Base-by-base conservation (phyloP, 2,113 vertebrate species). In the Rhagologus leucostigma region DNA sequence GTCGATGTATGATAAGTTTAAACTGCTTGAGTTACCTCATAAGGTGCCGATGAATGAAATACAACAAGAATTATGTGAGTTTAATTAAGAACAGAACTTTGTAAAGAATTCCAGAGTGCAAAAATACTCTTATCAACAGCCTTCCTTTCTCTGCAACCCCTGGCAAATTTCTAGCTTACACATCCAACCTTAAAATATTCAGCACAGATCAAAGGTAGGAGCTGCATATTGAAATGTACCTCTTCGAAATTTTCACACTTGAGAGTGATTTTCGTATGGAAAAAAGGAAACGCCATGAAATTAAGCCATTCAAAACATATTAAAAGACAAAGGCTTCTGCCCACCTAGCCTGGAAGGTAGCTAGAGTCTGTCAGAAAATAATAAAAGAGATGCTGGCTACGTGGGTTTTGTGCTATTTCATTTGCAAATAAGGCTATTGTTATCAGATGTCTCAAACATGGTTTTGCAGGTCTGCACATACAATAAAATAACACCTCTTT, bases 71-170 rank as follows among this genome's bases (percentile, higher is more conserved):
- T 67, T 59, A 88, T 35, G 22, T 26, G 50, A 84, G 29, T 59
- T 96, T 95, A 94, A 95, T 94, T 95, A 95, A 93, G 35, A 91
- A 92, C 37, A 76, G 67, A 95, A 82, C 68, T 87, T 67, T n/a
- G 68, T 50, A 60, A 95, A 84, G 7, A 87, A 67, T 85, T 95
- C 32, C 37, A 47, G 46, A 69, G 20, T 56, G 84, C 21, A 93
- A 44, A 93, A 75, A 47, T 33, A 10, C 6, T 47, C 27, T 82
- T 70, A 89, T 24, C 52, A 30, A 35, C 27, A 94, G 64, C 20
- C 6, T 52, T 78, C 32, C 24, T 74, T 50, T 32, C 17, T 23
- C 19, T 27, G 37, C 19, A 81, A 65, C 6, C 9, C 26, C 32
- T 74, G 39, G 24, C 7, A 91, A 57, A 80, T 88, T 83, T 90